phyloP scores from a whole-genome alignment of 2,113 vertebrate species.

The Muscicapa adusta region DNA sequence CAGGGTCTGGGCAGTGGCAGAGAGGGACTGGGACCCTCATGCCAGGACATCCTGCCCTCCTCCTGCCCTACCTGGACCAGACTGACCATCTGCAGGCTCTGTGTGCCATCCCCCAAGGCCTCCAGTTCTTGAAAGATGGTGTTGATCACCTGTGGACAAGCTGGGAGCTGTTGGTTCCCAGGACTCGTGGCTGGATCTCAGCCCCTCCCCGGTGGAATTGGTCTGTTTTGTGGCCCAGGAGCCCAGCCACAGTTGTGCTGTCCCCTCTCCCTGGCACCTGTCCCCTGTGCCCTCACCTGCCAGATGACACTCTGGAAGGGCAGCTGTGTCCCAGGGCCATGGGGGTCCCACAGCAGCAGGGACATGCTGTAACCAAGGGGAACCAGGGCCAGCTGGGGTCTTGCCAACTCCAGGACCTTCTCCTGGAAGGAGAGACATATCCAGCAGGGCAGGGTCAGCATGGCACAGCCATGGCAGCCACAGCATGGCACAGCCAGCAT shows the following conservation, averaged over 20 bases:
- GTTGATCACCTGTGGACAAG: constrained; percentile 58
- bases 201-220: accelerated
- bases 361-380: constrained; percentile 73
- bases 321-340: not conserved
- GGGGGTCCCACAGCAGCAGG: constrained; percentile 73
- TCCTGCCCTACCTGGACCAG: constrained; percentile 71
- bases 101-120: not conserved
- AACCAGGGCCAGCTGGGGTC: constrained; percentile 63
- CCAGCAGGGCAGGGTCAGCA: not conserved
- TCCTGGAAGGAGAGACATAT: constrained; percentile 51
- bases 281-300: constrained; percentile 63
- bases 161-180: not conserved
- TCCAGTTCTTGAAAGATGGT: constrained; percentile 58
- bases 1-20: not conserved
- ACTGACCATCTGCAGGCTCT: constrained; percentile 67
- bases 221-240: accelerated
- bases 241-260: not conserved
- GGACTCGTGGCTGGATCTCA: accelerated
- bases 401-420: constrained; percentile 69
- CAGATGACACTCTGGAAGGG: constrained; percentile 59
- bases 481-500: not conserved
- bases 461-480: not conserved
- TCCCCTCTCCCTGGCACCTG: not conserved
- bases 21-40: not conserved
- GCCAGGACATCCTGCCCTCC: not conserved